Evolutionary conservation across 1,140 invertebrate species (phyloP), one percentile per base, ranked within the genome.

Genomic region (Lepidotrigona ventralis): DNA sequence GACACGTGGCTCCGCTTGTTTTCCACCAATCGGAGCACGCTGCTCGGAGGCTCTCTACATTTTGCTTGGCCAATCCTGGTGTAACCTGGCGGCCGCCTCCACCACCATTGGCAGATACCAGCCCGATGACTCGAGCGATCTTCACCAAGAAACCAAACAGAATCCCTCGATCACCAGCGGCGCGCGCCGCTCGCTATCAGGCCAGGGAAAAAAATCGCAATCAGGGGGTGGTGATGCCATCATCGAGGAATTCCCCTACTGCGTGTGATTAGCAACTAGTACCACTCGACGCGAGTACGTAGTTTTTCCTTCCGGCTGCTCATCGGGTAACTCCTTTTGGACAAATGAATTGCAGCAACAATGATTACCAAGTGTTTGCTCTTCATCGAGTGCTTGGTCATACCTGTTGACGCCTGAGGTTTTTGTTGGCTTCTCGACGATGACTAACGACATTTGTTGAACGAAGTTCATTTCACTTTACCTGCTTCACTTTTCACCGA

Each of bases 101-200:
- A 58, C 75, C 46, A 53, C 71, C 53, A 90, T 90, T 90, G 89
- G 87, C 73, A 83, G 69, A 84, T 79, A 70, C 70, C 78, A 29
- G 64, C 53, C 51, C 78, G 85, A 77, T 89, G 87, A 89, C 12
- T 54, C 23, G n/a, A 26, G 14, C 69, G 29, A 66, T 77, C 26
- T 33, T 63, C 51, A 12, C 39, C 12, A 46, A 19, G 54, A 33
- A 74, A n/a, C 70, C 23, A 72, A 72, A 29, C 3, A 54, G 26
- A 64, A 53, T 74, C 72, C 23, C 63, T 23, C 8, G 51, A 51
- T 23, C 69, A 46, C n/a, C 8, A 19, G 73, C 54, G 56, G 73
- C 21, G 29, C 73, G 26, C n/a, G 60, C n/a, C 14, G 19, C 56
- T 1, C 29, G 56, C 51, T 21, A 29, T 21, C 12, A 23, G 39